These are phyloP conservation scores for Xestobium rufovillosum DNA, from an alignment of 2,888 invertebrate genomes.

Conservation along the genomic window DNA sequence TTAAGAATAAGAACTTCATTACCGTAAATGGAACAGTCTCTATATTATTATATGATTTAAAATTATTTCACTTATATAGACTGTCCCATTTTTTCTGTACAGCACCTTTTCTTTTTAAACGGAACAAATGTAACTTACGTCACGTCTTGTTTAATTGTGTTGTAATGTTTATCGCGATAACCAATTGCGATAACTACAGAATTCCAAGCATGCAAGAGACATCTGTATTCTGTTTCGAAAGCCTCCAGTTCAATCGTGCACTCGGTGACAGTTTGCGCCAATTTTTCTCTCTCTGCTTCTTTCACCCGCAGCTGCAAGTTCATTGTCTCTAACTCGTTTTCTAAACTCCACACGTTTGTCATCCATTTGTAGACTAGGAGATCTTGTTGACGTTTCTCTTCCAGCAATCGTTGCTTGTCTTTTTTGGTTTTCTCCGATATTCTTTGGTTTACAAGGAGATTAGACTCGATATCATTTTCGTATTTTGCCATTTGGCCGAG, in stretches of 20 bases:
- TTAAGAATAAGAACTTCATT: no score
- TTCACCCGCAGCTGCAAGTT: conserved; percentile 60
- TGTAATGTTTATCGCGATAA: conserved; percentile 59
- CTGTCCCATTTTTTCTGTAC: no score
- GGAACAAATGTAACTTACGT: conserved; percentile 47
- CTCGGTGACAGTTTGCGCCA: conserved; percentile 54
- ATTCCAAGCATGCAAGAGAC: conserved; percentile 66
- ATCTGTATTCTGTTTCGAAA: conserved; percentile 60
- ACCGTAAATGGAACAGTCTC: no score
- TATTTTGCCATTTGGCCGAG: conserved; percentile 53
- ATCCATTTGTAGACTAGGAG: conserved; percentile 52
- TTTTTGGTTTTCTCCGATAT: conserved; percentile 57
- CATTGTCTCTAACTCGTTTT: conserved; percentile 56
- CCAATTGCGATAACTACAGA: conserved; percentile 63
- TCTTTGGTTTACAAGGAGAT: conserved; percentile 55
- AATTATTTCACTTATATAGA: no score
- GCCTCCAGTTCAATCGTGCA: conserved; percentile 68
- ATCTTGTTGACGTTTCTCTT: conserved; percentile 52
- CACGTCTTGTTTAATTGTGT: conserved; percentile 54
- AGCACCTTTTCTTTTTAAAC: no score
- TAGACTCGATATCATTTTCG: conserved; percentile 57
- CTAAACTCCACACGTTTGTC: conserved; percentile 63
- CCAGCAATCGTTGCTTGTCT: conserved; percentile 48
- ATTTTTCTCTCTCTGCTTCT: conserved; percentile 52
- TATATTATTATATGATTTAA: no score